A percentile compares a stretch with the other conserved stretches of the same genome.
These are phyloP conservation scores for Rhizoglyphus robini DNA, from an alignment of 1,140 invertebrate genomes.

Conservation along the genomic window DNA sequence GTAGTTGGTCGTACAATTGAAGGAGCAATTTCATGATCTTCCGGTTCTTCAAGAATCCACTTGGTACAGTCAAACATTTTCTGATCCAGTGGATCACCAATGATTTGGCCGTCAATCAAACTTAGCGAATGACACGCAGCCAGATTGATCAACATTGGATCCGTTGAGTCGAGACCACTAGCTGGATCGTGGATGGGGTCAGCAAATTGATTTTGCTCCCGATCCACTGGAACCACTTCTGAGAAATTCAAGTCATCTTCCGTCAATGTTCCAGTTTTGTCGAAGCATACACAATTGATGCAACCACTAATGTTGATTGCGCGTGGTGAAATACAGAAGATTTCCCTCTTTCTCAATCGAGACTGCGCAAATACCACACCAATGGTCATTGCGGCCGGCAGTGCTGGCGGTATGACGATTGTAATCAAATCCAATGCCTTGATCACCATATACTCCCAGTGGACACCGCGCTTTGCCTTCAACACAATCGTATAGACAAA, in stretches of 20 bases:
- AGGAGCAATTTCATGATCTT: conserved; percentile 60
- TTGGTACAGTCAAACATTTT: conserved; percentile 76
- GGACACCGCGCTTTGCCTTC: conserved; percentile 28
- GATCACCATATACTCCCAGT: conserved; percentile 32
- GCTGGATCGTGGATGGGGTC: background rate
- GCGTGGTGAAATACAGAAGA: conserved; percentile 79
- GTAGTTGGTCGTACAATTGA: conserved; percentile 74
- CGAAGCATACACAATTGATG: conserved; percentile 84
- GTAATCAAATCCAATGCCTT: conserved; percentile 75
- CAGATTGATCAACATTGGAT: conserved; percentile 43
- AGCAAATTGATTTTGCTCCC: conserved; percentile 17
- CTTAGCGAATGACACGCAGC: conserved; percentile 68
- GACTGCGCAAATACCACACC: conserved; percentile 69
- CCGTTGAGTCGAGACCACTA: background rate
- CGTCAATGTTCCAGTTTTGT: conserved; percentile 91
- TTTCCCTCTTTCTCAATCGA: conserved; percentile 56
- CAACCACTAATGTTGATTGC: conserved; percentile 83
- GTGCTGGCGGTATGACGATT: conserved; percentile 81
- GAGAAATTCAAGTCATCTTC: conserved; percentile 87
- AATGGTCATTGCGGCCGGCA: conserved; percentile 86
- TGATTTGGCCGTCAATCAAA: conserved; percentile 55
- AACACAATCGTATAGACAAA: conserved; percentile 26
- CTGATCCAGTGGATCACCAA: conserved; percentile 67
- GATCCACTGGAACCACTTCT: conserved; percentile 55
- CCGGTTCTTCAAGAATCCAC: conserved; percentile 74